Evolutionary conservation across 2,797 vertebrate species (phyloP).

Genomic region (Okamejei kenojei): DNA sequence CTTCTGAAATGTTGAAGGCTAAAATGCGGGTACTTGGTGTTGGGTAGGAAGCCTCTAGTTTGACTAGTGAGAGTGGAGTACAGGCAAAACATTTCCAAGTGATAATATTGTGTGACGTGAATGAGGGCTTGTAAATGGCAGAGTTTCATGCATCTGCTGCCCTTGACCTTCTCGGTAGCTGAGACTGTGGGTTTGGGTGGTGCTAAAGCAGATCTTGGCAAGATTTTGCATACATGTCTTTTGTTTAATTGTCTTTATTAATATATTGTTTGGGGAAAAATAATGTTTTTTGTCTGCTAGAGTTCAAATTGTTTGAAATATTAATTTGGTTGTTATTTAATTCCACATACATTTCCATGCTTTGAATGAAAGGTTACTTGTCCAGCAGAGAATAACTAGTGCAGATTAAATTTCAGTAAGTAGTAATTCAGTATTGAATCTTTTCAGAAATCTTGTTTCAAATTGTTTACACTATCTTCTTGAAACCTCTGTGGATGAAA

Average conservation of each 20-base stretch:
- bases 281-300: not conserved
- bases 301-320: not conserved
- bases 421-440: not conserved
- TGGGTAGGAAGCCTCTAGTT: too few relatives aligned
- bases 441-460: not conserved
- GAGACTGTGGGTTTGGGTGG: too few relatives aligned
- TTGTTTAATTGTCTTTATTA: not conserved
- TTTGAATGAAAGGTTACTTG: not conserved
- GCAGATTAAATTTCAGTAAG: not conserved
- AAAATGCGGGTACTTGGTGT: too few relatives aligned
- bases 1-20: too few relatives aligned
- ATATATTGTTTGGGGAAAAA: not conserved
- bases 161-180: too few relatives aligned
- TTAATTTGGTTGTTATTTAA: not conserved
- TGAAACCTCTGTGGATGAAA: not conserved
- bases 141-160: too few relatives aligned
- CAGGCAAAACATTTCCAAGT: too few relatives aligned
- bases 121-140: too few relatives aligned
- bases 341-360: not conserved
- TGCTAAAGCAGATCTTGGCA: too few relatives aligned
- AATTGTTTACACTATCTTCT: not conserved
- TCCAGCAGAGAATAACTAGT: not conserved
- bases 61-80: too few relatives aligned
- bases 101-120: too few relatives aligned
- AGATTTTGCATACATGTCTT: too few relatives aligned